These are phyloP conservation scores for Griposia aprilina DNA, from an alignment of 2,888 invertebrate genomes.

Conservation along the genomic window DNA sequence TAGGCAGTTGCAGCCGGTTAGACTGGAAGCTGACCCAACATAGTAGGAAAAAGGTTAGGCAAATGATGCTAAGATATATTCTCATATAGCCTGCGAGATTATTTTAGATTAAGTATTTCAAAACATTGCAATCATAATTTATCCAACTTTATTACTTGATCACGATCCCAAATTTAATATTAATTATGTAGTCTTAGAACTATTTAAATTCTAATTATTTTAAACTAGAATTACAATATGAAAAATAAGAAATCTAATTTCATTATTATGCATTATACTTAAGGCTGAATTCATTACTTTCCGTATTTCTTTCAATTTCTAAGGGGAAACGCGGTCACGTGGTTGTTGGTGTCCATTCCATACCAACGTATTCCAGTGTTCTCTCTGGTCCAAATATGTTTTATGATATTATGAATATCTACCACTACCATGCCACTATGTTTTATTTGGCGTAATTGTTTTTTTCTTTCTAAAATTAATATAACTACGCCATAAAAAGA, in stretches of 20 bases:
- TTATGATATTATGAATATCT: too few relatives aligned
- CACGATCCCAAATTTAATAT: slow-evolving; percentile 40
- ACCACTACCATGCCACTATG: too few relatives aligned
- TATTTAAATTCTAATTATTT: slow-evolving; percentile 45
- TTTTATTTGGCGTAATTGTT: too few relatives aligned
- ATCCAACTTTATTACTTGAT: slow-evolving; percentile 2
- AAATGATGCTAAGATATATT: neutral
- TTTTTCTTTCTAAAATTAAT: too few relatives aligned
- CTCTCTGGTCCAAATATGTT: neutral
- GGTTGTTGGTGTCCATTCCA: too few relatives aligned
- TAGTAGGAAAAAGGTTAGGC: accelerated
- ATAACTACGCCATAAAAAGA: too few relatives aligned
- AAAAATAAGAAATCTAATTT: slow-evolving; percentile 65
- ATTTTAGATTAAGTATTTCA: slow-evolving; percentile 11
- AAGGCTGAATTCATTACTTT: slow-evolving; percentile 37
- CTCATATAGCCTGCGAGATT: neutral
- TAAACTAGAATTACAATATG: slow-evolving; percentile 55
- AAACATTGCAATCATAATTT: slow-evolving; percentile 34
- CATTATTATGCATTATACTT: slow-evolving; percentile 55
- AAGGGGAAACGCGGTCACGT: neutral
- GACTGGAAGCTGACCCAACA: neutral
- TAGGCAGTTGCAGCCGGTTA: neutral
- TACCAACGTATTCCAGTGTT: neutral
- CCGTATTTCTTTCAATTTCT: neutral
- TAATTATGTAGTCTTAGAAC: slow-evolving; percentile 41